phyloP scores from a whole-genome alignment of 2,888 invertebrate species.

The Drosophila nigritarsus region DNA sequence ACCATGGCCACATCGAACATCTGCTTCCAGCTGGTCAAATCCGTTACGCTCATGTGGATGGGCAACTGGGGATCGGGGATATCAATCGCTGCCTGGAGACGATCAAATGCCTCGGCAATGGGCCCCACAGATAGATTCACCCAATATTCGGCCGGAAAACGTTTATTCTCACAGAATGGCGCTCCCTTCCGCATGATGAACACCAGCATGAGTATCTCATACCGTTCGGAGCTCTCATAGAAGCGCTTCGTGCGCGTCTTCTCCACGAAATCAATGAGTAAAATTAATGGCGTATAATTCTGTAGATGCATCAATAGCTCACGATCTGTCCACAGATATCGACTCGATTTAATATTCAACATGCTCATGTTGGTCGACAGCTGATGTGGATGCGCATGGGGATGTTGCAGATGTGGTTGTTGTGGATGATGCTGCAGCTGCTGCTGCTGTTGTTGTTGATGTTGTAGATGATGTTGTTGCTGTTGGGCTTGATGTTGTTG shows the following conservation, averaged over 20 bases:
- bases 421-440: conserved; percentile 37
- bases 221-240: conserved; percentile 81
- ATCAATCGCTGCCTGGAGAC: conserved; percentile 76
- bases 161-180: conserved; percentile 82
- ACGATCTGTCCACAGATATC: conserved; percentile 79
- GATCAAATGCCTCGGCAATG: conserved; percentile 78
- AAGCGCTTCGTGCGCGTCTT: conserved; percentile 82
- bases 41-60: conserved; percentile 81
- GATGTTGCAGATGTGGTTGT: conserved; percentile 47
- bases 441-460: conserved; percentile 19
- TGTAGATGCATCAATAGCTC: conserved; percentile 81
- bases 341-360: conserved; percentile 56
- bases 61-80: conserved; percentile 81
- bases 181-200: conserved; percentile 81
- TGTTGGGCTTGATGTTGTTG: conserved; percentile 23
- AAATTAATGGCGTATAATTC: conserved; percentile 79
- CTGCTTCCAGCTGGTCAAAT: conserved; percentile 81
- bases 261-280: conserved; percentile 81
- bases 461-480: conserved; percentile 43
- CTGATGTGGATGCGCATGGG: conserved; percentile 36
- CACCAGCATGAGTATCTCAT: conserved; percentile 80
- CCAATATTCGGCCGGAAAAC: conserved; percentile 83
- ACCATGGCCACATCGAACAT: conserved; percentile 79
- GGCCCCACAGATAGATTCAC: conserved; percentile 81
- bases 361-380: conserved; percentile 63